phyloP scores from a whole-genome alignment of 2,113 vertebrate species.

The Dasyprocta punctata region DNA sequence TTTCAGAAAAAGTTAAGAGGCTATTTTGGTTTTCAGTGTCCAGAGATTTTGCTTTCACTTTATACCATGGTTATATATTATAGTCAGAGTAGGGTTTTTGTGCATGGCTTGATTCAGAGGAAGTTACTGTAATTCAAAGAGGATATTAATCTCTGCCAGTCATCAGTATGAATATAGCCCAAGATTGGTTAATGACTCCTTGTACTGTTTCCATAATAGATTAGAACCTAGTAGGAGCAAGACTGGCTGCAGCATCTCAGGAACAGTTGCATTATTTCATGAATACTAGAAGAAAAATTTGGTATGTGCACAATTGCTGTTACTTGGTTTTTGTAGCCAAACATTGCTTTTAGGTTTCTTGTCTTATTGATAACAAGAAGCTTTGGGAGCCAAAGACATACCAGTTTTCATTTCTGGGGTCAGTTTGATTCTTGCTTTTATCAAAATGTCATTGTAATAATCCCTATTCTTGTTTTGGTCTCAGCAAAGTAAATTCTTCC shows the following conservation, averaged over 20 bases:
- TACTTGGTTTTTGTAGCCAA: neutral
- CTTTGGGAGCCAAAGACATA: neutral
- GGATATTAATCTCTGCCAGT: conserved; percentile 22
- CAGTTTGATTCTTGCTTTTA: neutral
- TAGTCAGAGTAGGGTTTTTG: neutral
- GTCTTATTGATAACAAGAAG: neutral
- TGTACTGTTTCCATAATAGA: neutral
- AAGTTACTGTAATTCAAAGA: conserved; percentile 18
- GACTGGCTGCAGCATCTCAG: neutral
- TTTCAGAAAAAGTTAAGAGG: conserved; percentile 51
- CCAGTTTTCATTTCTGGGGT: neutral
- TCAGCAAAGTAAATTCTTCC: neutral
- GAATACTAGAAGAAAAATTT: neutral
- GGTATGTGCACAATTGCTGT: neutral
- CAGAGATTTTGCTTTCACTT: conserved; percentile 52
- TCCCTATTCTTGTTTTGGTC: neutral
- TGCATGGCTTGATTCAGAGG: neutral
- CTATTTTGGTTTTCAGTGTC: conserved; percentile 65
- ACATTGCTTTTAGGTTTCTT: neutral
- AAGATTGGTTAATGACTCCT: neutral
- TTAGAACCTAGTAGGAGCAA: neutral
- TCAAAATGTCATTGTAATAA: neutral
- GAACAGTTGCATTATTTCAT: neutral
- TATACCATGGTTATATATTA: neutral
- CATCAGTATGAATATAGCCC: neutral